Percentiles rank a stretch among this genome's conserved stretches.
These are phyloP conservation scores for Ectobius pallidus DNA, from an alignment of 2,888 invertebrate genomes.

Conservation along the genomic window DNA sequence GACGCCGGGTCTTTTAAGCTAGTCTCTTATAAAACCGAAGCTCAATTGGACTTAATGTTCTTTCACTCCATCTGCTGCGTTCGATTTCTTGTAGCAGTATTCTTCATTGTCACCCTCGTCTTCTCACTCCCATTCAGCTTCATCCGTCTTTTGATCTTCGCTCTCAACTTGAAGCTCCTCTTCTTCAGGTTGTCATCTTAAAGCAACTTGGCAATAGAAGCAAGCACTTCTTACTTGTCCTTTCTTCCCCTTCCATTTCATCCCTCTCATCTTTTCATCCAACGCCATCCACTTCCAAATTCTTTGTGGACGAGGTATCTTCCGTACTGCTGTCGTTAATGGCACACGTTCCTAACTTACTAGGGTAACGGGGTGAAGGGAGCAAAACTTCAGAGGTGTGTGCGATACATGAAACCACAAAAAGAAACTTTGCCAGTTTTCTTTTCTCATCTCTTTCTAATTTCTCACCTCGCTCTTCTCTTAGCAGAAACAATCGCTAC, in stretches of 20 bases:
- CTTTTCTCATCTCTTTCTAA: not conserved
- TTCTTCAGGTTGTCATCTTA: not conserved
- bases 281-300: conserved; percentile 20
- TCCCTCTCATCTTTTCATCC: not conserved
- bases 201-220: conserved; percentile 15
- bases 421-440: not conserved
- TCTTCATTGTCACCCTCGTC: not conserved
- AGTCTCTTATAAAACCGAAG: too few species aligned
- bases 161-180: not conserved
- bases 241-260: not conserved
- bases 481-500: not conserved
- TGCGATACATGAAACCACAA: conserved; percentile 19
- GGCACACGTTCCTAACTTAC: conserved; percentile 17
- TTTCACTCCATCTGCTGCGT: not conserved
- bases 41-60: too few species aligned
- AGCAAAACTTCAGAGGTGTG: conserved; percentile 11
- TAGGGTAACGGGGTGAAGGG: not conserved
- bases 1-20: too few species aligned
- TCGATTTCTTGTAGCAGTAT: not conserved
- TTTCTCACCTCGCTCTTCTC: not conserved
- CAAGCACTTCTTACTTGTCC: not conserved
- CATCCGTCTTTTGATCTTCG: conserved; percentile 9
- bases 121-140: not conserved
- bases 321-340: conserved; percentile 20
- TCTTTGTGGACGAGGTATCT: conserved; percentile 28